Evolutionary conservation across 2,113 vertebrate genomes (phyloP).

Genomic region (Coptodon rendalli): DNA sequence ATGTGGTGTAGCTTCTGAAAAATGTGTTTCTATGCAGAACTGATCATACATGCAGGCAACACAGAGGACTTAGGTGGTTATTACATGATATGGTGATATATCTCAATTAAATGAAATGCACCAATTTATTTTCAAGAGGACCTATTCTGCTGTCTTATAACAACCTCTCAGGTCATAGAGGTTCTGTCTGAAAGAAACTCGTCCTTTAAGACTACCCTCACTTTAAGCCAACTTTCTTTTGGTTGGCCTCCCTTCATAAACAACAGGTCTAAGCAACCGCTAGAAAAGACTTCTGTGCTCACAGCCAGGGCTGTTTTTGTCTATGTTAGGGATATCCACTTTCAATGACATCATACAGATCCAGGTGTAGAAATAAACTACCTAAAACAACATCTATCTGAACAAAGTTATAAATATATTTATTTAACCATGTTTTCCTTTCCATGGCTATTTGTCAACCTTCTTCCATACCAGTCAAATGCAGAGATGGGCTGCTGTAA

Average conservation of each 20-base stretch:
- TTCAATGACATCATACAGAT: neutral
- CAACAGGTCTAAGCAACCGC: neutral
- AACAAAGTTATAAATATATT: neutral
- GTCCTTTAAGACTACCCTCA: neutral
- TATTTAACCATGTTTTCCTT: neutral
- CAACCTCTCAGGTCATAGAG: neutral
- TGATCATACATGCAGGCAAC: neutral
- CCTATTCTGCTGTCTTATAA: neutral
- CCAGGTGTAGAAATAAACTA: neutral
- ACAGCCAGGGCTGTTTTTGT: neutral
- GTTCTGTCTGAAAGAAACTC: neutral
- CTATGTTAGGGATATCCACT: neutral
- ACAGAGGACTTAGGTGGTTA: neutral
- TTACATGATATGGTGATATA: neutral
- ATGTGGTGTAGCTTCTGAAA: neutral
- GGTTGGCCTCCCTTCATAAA: neutral
- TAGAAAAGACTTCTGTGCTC: neutral
- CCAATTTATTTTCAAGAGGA: neutral
- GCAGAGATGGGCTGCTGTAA: too few relatives aligned
- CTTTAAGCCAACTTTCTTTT: neutral
- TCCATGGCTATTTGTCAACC: neutral
- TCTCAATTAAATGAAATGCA: neutral
- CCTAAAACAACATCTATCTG: neutral
- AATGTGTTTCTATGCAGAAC: neutral
- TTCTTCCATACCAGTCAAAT: neutral